phyloP scores from a whole-genome alignment of 1,140 invertebrate species.

The Caligus rogercresseyi region DNA sequence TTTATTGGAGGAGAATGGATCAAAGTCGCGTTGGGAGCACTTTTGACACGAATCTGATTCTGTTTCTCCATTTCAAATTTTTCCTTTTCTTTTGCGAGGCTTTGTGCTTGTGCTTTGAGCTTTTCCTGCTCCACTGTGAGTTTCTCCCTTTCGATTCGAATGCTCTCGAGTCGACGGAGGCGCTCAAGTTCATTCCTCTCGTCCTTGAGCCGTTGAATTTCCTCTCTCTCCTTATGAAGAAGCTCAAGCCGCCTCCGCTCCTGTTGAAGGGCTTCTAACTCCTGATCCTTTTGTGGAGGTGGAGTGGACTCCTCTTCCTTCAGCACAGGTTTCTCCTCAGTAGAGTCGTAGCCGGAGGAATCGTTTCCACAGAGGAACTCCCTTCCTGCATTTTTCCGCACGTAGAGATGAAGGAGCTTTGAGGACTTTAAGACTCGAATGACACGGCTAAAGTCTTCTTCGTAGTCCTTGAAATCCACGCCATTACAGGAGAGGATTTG shows the following conservation, averaged over 20 bases:
- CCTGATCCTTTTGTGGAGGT: constrained; percentile 11
- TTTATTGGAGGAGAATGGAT: neutral
- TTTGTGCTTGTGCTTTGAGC: constrained; percentile 22
- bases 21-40: constrained; percentile 8
- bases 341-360: constrained; percentile 53
- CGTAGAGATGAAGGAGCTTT: constrained; percentile 47
- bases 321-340: constrained; percentile 41
- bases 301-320: neutral
- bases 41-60: neutral
- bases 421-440: constrained; percentile 55
- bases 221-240: constrained; percentile 45
- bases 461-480: constrained; percentile 49
- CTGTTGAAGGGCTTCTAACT: constrained; percentile 18
- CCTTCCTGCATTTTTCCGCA: constrained; percentile 49
- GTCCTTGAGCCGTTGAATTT: constrained; percentile 21
- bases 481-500: constrained; percentile 81
- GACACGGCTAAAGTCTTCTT: constrained; percentile 33
- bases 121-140: constrained; percentile 23
- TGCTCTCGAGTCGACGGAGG: neutral
- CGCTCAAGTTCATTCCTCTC: constrained; percentile 18
- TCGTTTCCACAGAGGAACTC: constrained; percentile 55
- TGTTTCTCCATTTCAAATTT: constrained; percentile 24
- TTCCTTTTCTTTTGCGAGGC: constrained; percentile 25
- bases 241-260: constrained; percentile 31
- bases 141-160: constrained; percentile 18